Conservation (phyloP, 2,797 vertebrate genomes). For the Phalloptychus januarius region DNA sequence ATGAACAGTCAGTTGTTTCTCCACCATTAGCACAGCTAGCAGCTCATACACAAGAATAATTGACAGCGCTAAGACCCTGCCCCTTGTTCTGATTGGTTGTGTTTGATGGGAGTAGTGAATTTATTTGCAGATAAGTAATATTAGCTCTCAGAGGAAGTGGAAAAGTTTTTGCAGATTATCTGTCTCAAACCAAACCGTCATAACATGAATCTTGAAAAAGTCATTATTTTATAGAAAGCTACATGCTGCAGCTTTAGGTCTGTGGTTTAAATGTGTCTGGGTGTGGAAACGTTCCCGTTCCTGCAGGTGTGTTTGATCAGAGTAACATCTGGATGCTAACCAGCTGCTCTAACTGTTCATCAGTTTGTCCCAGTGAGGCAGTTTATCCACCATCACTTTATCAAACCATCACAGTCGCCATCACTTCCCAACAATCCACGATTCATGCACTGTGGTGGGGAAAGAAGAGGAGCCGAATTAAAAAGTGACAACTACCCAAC, state of each 20-base stretch:
- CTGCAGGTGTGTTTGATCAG: background rate
- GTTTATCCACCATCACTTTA: background rate
- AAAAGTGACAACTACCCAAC: slow-evolving; percentile 68
- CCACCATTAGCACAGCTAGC: too few relatives aligned
- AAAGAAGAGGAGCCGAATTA: slow-evolving; percentile 48
- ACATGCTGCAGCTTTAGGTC: background rate
- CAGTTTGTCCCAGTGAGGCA: slow-evolving; percentile 37
- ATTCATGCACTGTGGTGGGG: slow-evolving; percentile 17
- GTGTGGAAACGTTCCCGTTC: background rate
- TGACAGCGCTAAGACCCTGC: too few relatives aligned
- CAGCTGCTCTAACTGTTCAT: slow-evolving; percentile 29
- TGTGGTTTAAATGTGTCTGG: background rate
- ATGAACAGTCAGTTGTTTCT: too few relatives aligned
- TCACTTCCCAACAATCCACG: slow-evolving; percentile 19
- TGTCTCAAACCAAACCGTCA: too few relatives aligned
- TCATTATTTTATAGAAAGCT: too few relatives aligned
- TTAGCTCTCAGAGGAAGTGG: too few relatives aligned
- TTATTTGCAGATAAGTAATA: too few relatives aligned
- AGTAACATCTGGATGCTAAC: slow-evolving; percentile 1
- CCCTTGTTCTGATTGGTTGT: too few relatives aligned
- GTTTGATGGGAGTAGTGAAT: too few relatives aligned
- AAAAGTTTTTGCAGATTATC: too few relatives aligned
- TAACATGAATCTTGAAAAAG: too few relatives aligned
- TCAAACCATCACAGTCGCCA: slow-evolving; percentile 10
- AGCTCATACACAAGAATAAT: too few relatives aligned